phyloP scores from a whole-genome alignment of 2,888 invertebrate genomes.

The Cecidostiba fungosa region DNA sequence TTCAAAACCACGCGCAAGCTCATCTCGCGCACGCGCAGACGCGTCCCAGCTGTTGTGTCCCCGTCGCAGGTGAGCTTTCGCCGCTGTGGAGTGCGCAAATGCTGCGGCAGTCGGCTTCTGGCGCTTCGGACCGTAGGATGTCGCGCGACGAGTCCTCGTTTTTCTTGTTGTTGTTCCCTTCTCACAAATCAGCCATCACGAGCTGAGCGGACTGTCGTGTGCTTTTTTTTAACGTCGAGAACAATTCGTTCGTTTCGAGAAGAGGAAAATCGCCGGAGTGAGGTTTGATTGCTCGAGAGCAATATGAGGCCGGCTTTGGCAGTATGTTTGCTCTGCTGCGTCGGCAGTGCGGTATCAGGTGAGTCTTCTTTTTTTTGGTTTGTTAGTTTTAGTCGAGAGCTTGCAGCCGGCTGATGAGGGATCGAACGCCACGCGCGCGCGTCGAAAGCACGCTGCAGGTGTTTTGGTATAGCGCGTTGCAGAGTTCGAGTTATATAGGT shows the following conservation, averaged over 20 bases:
- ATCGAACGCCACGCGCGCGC: constrained; percentile 58
- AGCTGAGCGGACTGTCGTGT: neutral
- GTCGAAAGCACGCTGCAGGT: constrained; percentile 36
- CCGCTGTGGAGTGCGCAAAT: constrained; percentile 52
- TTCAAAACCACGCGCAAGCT: neutral
- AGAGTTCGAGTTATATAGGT: neutral
- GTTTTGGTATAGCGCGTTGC: constrained; percentile 52
- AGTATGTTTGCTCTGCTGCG: constrained; percentile 68
- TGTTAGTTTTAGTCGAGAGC: neutral
- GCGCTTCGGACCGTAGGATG: constrained; percentile 55
- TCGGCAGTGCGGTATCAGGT: constrained; percentile 68
- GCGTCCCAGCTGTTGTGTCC: neutral
- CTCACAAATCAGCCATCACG: neutral
- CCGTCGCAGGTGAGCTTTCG: constrained; percentile 1
- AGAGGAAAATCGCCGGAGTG: neutral
- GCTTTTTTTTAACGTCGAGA: neutral
- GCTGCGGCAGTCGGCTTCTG: constrained; percentile 62
- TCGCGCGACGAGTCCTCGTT: constrained; percentile 10
- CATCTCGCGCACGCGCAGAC: neutral
- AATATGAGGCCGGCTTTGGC: constrained; percentile 63
- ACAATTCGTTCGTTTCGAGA: neutral
- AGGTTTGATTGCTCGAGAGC: constrained; percentile 37
- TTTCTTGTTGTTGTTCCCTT: neutral
- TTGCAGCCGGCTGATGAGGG: neutral
- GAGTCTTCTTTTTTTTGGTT: constrained; percentile 60